Percentiles rank a stretch among this genome's conserved stretches.
Conservation (phyloP, 2,888 invertebrate species). For the Podotricha telesiphe region DNA sequence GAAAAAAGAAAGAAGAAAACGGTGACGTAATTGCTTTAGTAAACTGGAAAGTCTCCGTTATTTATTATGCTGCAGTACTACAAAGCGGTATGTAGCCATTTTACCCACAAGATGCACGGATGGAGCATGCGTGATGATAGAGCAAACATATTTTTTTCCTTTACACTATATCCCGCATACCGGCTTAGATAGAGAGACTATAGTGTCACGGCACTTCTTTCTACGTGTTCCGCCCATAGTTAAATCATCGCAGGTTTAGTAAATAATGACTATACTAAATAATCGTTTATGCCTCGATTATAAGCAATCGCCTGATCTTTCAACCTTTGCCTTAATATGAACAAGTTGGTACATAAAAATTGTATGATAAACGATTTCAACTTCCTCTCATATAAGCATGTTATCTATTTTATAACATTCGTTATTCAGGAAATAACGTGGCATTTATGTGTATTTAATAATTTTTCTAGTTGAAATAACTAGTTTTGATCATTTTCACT, state of each 20-base stretch:
- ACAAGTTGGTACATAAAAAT: slow-evolving; percentile 10
- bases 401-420: slow-evolving; percentile 12
- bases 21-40: background rate
- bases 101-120: slow-evolving; percentile 1
- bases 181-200: too few species aligned
- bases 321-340: slow-evolving; percentile 12
- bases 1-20: background rate
- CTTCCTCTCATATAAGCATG: background rate
- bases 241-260: too few species aligned
- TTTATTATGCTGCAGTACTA: slow-evolving; percentile 13
- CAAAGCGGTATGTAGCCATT: background rate
- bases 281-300: background rate
- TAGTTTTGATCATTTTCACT: too few species aligned
- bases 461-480: background rate
- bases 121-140: slow-evolving; percentile 2
- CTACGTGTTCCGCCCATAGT: too few species aligned
- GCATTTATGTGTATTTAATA: background rate
- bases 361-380: slow-evolving; percentile 14
- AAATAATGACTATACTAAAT: background rate
- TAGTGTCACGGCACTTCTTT: too few species aligned
- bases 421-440: background rate
- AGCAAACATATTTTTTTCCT: background rate
- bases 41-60: slow-evolving; percentile 2
- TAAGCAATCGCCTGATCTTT: slow-evolving; percentile 22
- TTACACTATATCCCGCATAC: too few species aligned